Base-by-base conservation (phyloP, 2,888 invertebrate genomes). In the Bembecia ichneumoniformis region DNA sequence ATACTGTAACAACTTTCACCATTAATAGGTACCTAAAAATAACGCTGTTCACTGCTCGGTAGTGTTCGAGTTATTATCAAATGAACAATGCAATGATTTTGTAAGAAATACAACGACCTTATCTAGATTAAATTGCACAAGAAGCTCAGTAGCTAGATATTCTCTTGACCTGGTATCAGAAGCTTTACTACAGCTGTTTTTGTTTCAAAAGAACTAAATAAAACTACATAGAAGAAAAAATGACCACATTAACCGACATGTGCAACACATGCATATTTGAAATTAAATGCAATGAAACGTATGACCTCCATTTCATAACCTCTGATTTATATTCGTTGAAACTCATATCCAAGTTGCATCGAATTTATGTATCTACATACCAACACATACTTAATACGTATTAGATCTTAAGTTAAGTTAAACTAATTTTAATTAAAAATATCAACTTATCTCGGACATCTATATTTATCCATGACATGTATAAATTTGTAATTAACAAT, bases 371-470 rank as follows among this genome's bases (percentile, higher is more conserved):
- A 40, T n/a, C 40, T 5, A 40, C 17, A 16, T 44, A 43, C n/a
- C 13, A 2, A 43, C 43, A 43, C 11, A n/a, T 43, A 43, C 43
- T 13, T n/a, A n/a, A n/a, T n/a, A n/a, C n/a, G n/a, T n/a, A 28
- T 9, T 5, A 28, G 7, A 28, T 28, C 28, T 28, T 28, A 20
- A 7, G 20, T 20, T 20, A 7, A 20, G 7, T 20, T 20, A 20
- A 20, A 20, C 20, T 20, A 20, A 40, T 3, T 0, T 13, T 40
- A 40, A 7, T 71, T 60, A 64, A 58, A 67, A 68, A 51, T 60
- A 54, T 50, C 55, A 28, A 28, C 28, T 28, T 28, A 28, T 9
- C 9, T 57, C 54, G 55, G 56, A 57, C 53, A 51, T 55, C 47
- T 51, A 45, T 51, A 49, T 50, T 52, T 58, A 14, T 48, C 15